Base-by-base conservation (phyloP, 2,888 invertebrate genomes). In the Tanypteryx hageni region DNA sequence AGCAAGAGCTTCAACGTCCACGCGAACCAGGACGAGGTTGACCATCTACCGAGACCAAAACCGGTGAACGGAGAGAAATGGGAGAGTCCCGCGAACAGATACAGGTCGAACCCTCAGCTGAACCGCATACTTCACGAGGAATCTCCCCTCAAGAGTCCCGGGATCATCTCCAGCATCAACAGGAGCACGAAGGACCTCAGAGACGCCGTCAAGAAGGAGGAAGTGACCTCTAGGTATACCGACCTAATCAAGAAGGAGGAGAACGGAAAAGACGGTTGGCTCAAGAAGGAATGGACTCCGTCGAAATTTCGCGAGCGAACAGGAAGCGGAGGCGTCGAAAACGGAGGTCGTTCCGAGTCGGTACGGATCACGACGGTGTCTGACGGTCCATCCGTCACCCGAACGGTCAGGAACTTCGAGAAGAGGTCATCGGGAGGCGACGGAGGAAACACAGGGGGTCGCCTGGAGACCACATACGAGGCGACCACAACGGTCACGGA, bases 1-100 rank as follows among this genome's bases (percentile, higher is more conserved):
- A 98, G 98, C 95, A 98, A 98, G 95, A 98, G 98, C 95, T 98
- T 98, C 95, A 98, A 98, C 96, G 97, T 98, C 94, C 97, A 98
- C 94, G 97, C 97, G 86, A 95, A 95, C 93, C 96, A 95, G 92
- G 95, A 95, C 94, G 94, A 93, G 1, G 89, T 92, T 9, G 94
- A 94, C 0, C 92, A 93, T 9, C 95, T 93, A 94, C 95, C 94
- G 94, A 95, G 93, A 95, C 95, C 93, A 95, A 95, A 93, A 93
- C 95, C 92, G 94, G 94, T 82, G 85, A 82, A 92, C 76, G 64
- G 84, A 14, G 82, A 92, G 68, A 82, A 92, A 68, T 92, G 92
- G 82, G 92, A 93, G 61, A 68, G 82, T 31, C 92, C 92, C 22
- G 61, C 86, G 56, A 93, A 92, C 76, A 92, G 92, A 18, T 97